Conservation (phyloP, 2,797 vertebrate genomes). For the Trachops cirrhosus region DNA sequence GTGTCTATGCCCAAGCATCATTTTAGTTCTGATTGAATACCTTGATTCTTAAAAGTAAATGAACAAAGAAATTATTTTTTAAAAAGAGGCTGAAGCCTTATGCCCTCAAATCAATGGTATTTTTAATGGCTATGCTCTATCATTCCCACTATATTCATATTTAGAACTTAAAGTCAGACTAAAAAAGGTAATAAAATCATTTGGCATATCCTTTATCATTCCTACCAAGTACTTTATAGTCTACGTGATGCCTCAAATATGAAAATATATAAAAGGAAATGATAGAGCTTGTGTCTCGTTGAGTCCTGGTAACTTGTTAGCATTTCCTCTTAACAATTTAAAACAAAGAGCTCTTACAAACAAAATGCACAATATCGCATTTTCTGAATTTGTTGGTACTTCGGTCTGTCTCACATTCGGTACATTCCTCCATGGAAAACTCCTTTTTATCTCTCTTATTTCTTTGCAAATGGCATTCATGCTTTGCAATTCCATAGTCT, state of each 20-base stretch:
- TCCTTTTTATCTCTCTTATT: slow-evolving; percentile 18
- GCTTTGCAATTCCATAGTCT: not conserved
- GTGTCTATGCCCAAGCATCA: not conserved
- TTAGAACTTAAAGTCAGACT: not conserved
- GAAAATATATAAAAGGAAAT: slow-evolving; percentile 21
- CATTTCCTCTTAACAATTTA: not conserved
- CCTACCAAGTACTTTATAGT: not conserved
- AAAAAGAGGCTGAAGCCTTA: not conserved
- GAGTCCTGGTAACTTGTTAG: not conserved
- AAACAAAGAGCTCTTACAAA: not conserved
- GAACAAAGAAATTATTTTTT: not conserved
- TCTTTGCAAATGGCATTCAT: slow-evolving; percentile 29
- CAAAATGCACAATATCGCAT: not conserved
- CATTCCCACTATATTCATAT: slow-evolving; percentile 24
- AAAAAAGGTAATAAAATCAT: not conserved
- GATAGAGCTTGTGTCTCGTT: not conserved
- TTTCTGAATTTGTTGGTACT: slow-evolving; percentile 10
- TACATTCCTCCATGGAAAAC: not conserved
- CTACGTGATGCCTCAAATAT: not conserved
- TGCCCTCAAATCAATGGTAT: not conserved
- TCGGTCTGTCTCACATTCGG: not conserved
- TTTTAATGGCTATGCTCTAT: not conserved
- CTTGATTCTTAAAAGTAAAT: slow-evolving; percentile 32
- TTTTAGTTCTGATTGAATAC: slow-evolving; percentile 19
- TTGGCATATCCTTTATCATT: not conserved